A percentile compares a stretch with the other conserved stretches of the same genome.
Evolutionary conservation across 2,113 vertebrate genomes (phyloP).

Genomic region (Brienomyrus brachyistius): DNA sequence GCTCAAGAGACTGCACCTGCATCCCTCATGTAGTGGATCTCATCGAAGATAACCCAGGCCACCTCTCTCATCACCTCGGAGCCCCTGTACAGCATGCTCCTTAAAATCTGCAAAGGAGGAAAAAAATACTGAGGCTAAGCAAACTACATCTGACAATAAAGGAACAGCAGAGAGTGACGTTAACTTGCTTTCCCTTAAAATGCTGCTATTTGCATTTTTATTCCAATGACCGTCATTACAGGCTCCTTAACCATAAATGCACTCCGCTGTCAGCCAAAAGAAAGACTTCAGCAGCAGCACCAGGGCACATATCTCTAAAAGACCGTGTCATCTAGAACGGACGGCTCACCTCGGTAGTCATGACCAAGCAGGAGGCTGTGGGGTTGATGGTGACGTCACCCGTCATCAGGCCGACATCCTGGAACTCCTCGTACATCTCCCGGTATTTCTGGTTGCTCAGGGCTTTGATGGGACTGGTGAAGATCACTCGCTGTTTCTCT

Average conservation of each 20-base stretch:
- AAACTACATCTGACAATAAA: background rate
- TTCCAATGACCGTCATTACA: background rate
- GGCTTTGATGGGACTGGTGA: conserved; percentile 98
- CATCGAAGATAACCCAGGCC: conserved; percentile 96
- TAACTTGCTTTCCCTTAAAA: background rate
- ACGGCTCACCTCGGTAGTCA: conserved; percentile 88
- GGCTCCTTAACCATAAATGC: background rate
- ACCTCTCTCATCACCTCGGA: conserved; percentile 98
- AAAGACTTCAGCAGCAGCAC: background rate
- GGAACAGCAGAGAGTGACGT: background rate
- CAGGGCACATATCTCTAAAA: too few species aligned
- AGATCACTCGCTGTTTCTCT: conserved; percentile 95
- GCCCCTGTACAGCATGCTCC: conserved; percentile 95
- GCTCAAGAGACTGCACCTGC: conserved; percentile 58
- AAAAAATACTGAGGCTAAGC: background rate
- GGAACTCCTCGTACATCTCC: conserved; percentile 98
- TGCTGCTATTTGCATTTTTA: background rate
- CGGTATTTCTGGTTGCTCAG: conserved; percentile 97
- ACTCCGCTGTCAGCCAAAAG: background rate
- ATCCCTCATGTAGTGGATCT: conserved; percentile 99
- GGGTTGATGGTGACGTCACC: conserved; percentile 98
- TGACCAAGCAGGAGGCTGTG: conserved; percentile 92
- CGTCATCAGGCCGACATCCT: conserved; percentile 96
- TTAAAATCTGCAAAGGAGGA: conserved; percentile 71
- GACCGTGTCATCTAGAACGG: background rate